Percentiles rank a stretch among this genome's conserved stretches.
These are phyloP conservation scores for Gulo gulo DNA, from an alignment of 2,113 vertebrate species.

Conservation along the genomic window DNA sequence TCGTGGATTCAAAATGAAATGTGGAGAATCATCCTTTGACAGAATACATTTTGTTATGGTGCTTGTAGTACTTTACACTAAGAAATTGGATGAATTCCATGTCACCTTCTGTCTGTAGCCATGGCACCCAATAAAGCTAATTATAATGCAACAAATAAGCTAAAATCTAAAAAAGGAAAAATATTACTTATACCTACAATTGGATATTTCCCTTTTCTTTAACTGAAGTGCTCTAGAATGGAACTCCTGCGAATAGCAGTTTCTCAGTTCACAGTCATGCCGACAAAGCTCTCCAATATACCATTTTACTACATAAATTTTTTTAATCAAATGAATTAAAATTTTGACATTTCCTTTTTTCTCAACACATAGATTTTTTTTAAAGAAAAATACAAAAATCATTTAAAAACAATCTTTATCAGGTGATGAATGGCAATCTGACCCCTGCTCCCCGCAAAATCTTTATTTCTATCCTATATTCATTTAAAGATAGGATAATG, in stretches of 20 bases:
- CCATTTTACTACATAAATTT: not conserved
- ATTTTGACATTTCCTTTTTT: not conserved
- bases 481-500: not conserved
- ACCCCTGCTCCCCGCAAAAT: not conserved
- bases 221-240: not conserved
- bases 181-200: not conserved
- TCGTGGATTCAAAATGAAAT: not conserved
- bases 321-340: not conserved
- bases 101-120: not conserved
- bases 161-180: not conserved
- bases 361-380: not conserved
- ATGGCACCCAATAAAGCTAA: not conserved
- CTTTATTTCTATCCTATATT: not conserved
- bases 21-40: not conserved
- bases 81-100: conserved; percentile 2
- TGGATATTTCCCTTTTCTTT: not conserved
- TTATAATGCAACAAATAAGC: not conserved
- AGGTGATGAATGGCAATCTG: not conserved
- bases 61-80: not conserved
- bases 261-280: not conserved
- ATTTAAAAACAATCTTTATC: not conserved
- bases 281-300: not conserved
- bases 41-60: not conserved
- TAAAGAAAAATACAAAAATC: conserved; percentile 12
- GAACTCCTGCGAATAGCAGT: not conserved